Base-by-base conservation (phyloP, 2,888 invertebrate species). In the Tillus elongatus region DNA sequence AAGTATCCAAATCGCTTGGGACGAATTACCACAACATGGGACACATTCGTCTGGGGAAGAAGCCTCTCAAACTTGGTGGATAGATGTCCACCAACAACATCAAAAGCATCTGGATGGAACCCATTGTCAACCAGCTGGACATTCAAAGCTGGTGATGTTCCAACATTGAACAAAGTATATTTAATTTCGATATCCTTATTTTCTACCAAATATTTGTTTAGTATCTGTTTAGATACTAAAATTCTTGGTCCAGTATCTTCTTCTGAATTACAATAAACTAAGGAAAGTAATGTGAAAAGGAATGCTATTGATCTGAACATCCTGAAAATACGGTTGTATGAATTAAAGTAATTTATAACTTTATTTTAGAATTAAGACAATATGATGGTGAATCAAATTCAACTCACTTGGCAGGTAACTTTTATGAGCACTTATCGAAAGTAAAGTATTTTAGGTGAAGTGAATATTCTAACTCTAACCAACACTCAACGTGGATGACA, bases 121-220 rank as follows among this genome's bases (percentile, higher is more conserved):
- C 91, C 89, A 41, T 80, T 79, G 63, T 98, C 98, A 9, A 80
- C 81, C 30, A 95, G 73, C 54, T 84, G 79, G 2, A 97, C 90
- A 61, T 87, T 81, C 24, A 88, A 78, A 15, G 96, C 96, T 38
- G 93, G 85, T 43, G 85, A 83, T 42, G 77, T 85, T 33, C 97
- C 97, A 42, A 95, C 84, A 64, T 97, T 97, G 70, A 79, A 92
- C 39, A 97, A 71, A 9, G 86, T 88, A 64, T 97, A 97, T 69
- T 95, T 90, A 28, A 97, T 82, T 44, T 96, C 77, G 53, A 97
- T 80, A 64, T 98, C 97, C 79, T 91, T 89, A 58, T 85, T 85
- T 71, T 97, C 95, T 1, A 98, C 96, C 44, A 97, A 71, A 61
- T 92, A 96, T 68, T 88, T 90, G 63, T 97, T 97, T 42, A 95